These are phyloP conservation scores for Panthera uncia DNA, from an alignment of 2,113 vertebrate genomes.

Conservation along the genomic window DNA sequence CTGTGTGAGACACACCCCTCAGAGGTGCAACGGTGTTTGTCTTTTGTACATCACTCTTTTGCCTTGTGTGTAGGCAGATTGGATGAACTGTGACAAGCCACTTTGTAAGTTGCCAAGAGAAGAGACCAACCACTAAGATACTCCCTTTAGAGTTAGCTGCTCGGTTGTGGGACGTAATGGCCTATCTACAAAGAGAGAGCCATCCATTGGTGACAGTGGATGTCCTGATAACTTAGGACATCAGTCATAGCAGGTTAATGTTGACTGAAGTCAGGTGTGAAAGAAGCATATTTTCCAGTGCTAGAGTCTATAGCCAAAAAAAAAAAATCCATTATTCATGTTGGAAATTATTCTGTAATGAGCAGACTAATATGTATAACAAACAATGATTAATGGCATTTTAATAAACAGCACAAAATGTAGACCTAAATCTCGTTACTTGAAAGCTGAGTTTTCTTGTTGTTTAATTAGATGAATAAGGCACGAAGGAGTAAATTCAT, in stretches of 20 bases:
- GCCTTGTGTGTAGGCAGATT: not conserved
- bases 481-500: conserved; percentile 39
- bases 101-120: conserved; percentile 35
- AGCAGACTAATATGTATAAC: conserved; percentile 17
- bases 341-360: conserved; percentile 32
- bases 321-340: conserved; percentile 29
- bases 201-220: not conserved
- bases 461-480: conserved; percentile 48
- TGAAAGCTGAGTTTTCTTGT: conserved; percentile 62
- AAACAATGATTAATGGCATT: conserved; percentile 61
- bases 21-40: not conserved
- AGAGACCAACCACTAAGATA: not conserved
- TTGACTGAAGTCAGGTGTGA: not conserved
- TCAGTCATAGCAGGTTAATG: conserved; percentile 30
- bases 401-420: conserved; percentile 57
- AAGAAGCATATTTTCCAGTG: not conserved
- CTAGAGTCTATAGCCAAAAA: conserved; percentile 41
- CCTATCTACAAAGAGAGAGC: not conserved
- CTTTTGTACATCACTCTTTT: conserved; percentile 3
- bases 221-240: not conserved
- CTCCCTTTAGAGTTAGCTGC: not conserved
- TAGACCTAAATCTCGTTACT: conserved; percentile 66
- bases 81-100: not conserved
- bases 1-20: not conserved
- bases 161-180: not conserved